Base-by-base conservation (phyloP, 1,140 invertebrate genomes). In the Halesus radiatus region DNA sequence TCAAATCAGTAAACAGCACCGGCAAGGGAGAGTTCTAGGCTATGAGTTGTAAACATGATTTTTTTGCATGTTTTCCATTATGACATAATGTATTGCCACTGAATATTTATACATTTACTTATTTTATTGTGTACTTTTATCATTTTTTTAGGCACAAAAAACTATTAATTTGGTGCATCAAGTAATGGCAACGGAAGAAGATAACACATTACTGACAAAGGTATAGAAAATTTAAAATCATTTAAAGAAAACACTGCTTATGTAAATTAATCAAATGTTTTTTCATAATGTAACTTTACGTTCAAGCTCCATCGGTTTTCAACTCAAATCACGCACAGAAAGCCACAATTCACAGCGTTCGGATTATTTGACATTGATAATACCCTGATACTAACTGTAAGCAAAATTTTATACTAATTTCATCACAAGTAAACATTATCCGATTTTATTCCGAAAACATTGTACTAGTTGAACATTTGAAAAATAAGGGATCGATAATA, bases 311-410 rank as follows among this genome's bases (percentile, higher is more conserved):
- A 58, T 26, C 29, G 56, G 5, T 58, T 58, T 29, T 75, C 56
- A 58, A 75, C 26, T 22, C 53, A 75, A 20, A 50, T 75, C n/a
- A 7, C 18, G 22, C 73, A 75, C 26, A 54, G 73, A 58, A 75
- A 29, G 16, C 50, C 73, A 13, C 53, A 29, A 75, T 58, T 75
- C 22, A 16, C 73, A 20, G 73, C 73, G 10, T 50, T 29, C 10
- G 73, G 56, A 13, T 32, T 75, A 18, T 75, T 75, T 32, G 32
- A 37, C 1, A 58, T 75, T 32, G 73, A 75, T 15, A 54, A 75
- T 32, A 23, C 52, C 20, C 20, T 75, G 1, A 18, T 75, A 16
- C 26, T 75, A 10, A 58, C 73, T n/a, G 73, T 75, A 75, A 75
- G 73, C 20, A 1, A 50, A 53, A n/a, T 50, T 18, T 20, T 0